Evolutionary conservation across 2,113 vertebrate species (phyloP).

Genomic region (Herpetotheres cachinnans): DNA sequence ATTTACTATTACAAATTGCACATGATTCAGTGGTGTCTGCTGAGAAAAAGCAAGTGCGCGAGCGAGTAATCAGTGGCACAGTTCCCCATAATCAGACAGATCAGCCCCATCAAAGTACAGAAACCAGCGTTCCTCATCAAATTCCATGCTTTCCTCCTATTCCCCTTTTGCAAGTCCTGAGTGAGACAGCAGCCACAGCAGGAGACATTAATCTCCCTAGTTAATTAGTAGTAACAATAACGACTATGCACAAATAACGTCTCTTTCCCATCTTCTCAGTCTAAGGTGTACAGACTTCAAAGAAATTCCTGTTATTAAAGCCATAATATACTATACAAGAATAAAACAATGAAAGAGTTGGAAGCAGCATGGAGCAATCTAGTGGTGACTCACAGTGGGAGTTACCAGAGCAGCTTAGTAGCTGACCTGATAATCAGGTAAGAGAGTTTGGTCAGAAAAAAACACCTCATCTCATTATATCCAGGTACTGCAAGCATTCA

Average conservation of each 20-base stretch:
- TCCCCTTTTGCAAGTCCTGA: neutral
- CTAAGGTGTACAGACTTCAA: neutral
- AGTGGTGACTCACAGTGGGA: neutral
- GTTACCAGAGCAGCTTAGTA: neutral
- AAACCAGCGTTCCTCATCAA: neutral
- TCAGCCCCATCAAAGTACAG: neutral
- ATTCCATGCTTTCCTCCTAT: neutral
- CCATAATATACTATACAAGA: neutral
- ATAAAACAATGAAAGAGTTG: neutral
- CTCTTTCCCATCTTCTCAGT: neutral
- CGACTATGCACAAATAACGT: neutral
- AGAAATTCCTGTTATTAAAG: neutral
- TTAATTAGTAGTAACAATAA: neutral
- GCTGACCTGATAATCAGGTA: neutral
- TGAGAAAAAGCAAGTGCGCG: neutral
- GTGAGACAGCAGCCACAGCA: neutral
- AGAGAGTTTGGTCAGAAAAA: neutral
- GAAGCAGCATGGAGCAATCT: neutral
- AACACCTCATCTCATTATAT: neutral
- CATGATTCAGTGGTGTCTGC: neutral
- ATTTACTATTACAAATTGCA: neutral
- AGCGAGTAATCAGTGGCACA: constrained; percentile 1
- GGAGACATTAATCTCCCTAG: neutral
- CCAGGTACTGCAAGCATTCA: neutral
- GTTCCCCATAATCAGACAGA: constrained; percentile 3